These are phyloP conservation scores for Lepetodrilus schrolli DNA, from an alignment of 2,888 invertebrate species.

Conservation along the genomic window DNA sequence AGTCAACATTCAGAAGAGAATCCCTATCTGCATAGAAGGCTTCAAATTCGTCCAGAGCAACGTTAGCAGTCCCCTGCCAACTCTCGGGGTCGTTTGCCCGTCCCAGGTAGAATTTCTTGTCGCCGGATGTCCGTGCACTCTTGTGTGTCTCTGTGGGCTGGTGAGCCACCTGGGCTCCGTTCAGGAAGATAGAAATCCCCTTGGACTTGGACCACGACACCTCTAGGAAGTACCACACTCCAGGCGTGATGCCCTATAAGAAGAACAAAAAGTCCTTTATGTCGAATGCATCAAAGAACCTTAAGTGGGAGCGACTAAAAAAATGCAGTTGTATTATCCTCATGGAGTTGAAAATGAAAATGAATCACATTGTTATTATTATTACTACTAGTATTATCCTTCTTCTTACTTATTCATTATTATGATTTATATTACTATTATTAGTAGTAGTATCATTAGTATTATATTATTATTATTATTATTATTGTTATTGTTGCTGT, in stretches of 20 bases:
- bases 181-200: constrained; percentile 62
- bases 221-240: constrained; percentile 72
- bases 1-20: constrained; percentile 57
- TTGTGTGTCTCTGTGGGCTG: constrained; percentile 43
- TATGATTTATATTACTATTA: too few species aligned
- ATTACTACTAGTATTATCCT: too few species aligned
- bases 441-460: too few species aligned
- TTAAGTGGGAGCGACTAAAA: too few species aligned
- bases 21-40: constrained; percentile 66
- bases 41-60: constrained; percentile 68
- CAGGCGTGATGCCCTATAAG: constrained; percentile 45
- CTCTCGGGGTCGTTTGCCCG: constrained; percentile 51
- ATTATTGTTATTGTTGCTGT: too few species aligned
- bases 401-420: too few species aligned
- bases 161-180: constrained; percentile 53
- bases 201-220: constrained; percentile 60
- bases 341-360: too few species aligned
- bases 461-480: too few species aligned
- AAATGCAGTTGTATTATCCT: too few species aligned
- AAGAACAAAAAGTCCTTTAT: too few species aligned
- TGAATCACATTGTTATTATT: too few species aligned
- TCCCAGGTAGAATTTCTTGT: constrained; percentile 62
- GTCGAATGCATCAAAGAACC: too few species aligned
- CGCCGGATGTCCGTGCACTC: constrained; percentile 12
- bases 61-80: constrained; percentile 48